A percentile compares a stretch with the other conserved stretches of the same genome.
Conservation (phyloP, 2,888 invertebrate species). For the Conus canariensis region DNA sequence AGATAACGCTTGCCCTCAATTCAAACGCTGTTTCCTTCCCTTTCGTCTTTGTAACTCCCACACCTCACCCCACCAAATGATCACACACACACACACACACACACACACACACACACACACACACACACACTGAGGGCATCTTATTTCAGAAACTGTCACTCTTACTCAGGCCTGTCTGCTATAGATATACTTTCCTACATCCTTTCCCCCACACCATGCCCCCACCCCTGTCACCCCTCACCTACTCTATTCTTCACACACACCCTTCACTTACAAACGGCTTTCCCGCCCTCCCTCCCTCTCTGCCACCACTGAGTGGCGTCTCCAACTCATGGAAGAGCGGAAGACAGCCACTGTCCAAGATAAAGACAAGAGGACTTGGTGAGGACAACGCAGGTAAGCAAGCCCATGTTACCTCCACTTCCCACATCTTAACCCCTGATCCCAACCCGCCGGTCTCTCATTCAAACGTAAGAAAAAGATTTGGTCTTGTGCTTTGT, state of each 20-base stretch:
- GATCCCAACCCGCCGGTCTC: too few species aligned
- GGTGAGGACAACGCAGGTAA: background rate
- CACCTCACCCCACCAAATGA: too few species aligned
- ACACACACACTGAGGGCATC: too few species aligned
- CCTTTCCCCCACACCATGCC: background rate
- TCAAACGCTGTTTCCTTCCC: background rate
- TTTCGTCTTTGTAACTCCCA: too few species aligned
- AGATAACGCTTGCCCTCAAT: background rate
- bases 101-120: too few species aligned
- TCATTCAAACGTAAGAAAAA: too few species aligned
- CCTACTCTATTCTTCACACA: background rate
- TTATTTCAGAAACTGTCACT: too few species aligned
- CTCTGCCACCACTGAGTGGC: background rate
- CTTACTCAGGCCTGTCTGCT: too few species aligned
- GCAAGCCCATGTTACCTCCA: background rate
- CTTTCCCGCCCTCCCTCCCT: background rate
- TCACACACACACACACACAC: too few species aligned
- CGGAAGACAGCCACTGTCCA: background rate
- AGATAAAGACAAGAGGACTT: slow-evolving; percentile 4
- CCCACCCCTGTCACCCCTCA: background rate
- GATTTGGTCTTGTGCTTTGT: too few species aligned
- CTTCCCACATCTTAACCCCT: background rate
- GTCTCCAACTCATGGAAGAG: background rate
- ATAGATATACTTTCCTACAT: too few species aligned
- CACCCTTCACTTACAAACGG: background rate